Base-by-base conservation (phyloP, 2,113 vertebrate species). In the Glaucidium brasilianum region DNA sequence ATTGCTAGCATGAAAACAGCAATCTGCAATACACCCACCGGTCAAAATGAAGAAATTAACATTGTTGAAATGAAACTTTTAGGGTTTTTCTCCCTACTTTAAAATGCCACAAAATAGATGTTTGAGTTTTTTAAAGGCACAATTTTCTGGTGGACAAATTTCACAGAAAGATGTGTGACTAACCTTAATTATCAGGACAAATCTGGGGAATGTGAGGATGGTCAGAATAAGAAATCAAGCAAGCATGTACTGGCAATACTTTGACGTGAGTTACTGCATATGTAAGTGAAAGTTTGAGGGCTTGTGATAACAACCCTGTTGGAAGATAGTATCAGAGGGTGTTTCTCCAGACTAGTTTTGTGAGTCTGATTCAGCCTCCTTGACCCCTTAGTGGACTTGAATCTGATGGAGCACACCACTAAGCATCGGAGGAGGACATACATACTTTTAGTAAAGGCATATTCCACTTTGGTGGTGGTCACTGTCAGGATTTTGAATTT, bases 1-100 rank as follows among this genome's bases (percentile, higher is more conserved):
- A 93, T 89, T 95, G 68, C 50, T 90, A 85, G 45, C 55, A 41
- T 41, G 58, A 95, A 92, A 90, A 76, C 30, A 87, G 49, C 72
- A 89, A 94, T 79, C 69, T 94, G n/a, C 69, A 81, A 45, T 62
- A 78, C 75, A 94, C 53, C 92, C 90, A 52, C 69, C 73, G 80
- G 80, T 94, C 76, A 95, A 87, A 94, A 91, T 30, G 16, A 88
- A 84, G 62, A 94, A 60, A 75, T 79, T 53, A 79, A 87, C 32
- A 20, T 50, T 19, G 34, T 12, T 84, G 53, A 85, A 89, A 82
- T 16, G 2, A 90, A 92, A 69, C 39, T 23, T 72, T 45, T n/a
- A 63, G 45, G 27, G 11, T 8, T 37, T 90, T 83, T 63, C 10
- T 47, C 34, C 63, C 19, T 83, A 39, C 26, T 94, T 87, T 91